Evolutionary conservation across 1,140 invertebrate species (phyloP).

Genomic region (Drosophila punjabiensis): DNA sequence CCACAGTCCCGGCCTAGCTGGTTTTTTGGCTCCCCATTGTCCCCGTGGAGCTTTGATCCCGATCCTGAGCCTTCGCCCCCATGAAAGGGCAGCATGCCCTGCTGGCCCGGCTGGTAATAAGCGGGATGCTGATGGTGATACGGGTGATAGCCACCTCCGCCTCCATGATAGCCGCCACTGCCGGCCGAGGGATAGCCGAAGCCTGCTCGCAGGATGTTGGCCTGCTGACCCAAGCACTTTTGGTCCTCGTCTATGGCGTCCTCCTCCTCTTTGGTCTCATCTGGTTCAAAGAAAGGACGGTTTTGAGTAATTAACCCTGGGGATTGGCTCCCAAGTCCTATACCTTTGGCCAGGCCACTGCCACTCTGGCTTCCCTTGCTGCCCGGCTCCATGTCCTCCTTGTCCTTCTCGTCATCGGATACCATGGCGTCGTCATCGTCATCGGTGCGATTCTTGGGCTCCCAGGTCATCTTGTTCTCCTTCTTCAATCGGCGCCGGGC

Average conservation of each 20-base stretch:
- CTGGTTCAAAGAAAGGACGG: constrained; percentile 73
- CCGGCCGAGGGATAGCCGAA: constrained; percentile 67
- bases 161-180: constrained; percentile 54
- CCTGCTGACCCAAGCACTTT: constrained; percentile 87
- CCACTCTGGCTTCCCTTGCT: constrained; percentile 86
- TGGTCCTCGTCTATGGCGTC: constrained; percentile 89
- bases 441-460: constrained; percentile 96
- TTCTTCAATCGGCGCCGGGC: constrained; percentile 96
- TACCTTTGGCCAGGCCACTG: constrained; percentile 72
- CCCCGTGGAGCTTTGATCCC: constrained; percentile 88
- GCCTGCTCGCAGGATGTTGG: constrained; percentile 85
- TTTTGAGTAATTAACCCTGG: constrained; percentile 10
- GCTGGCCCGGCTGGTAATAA: constrained; percentile 86
- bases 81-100: constrained; percentile 78
- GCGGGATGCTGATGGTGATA: constrained; percentile 85
- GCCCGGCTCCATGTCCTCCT: constrained; percentile 91
- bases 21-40: constrained; percentile 87
- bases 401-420: constrained; percentile 94
- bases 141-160: constrained; percentile 71
- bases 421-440: constrained; percentile 95
- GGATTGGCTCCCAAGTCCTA: not conserved
- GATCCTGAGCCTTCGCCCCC: constrained; percentile 30
- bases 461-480: constrained; percentile 99
- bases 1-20: constrained; percentile 89
- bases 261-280: constrained; percentile 88